Conservation (phyloP, 1,140 invertebrate genomes). For the Drosophila azteca region DNA sequence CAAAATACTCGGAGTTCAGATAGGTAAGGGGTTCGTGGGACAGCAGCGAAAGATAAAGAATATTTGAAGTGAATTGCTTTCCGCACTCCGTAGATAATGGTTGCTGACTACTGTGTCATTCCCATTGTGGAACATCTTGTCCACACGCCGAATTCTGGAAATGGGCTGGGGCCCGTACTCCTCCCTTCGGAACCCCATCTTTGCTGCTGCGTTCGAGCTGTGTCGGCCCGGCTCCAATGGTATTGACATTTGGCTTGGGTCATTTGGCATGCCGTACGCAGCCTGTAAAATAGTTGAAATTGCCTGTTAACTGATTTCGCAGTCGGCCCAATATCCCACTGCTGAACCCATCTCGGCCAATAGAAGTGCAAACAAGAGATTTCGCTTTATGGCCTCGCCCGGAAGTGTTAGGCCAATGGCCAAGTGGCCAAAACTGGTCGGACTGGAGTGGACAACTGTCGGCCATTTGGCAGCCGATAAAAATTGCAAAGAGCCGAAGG, state of each 20-base stretch:
- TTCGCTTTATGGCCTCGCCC: slow-evolving; percentile 58
- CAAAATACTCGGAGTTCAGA: not conserved
- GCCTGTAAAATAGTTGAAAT: slow-evolving; percentile 76
- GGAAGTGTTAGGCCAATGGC: slow-evolving; percentile 64
- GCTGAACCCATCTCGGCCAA: slow-evolving; percentile 17
- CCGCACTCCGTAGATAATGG: not conserved
- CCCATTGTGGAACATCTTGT: too few relatives aligned
- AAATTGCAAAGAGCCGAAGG: slow-evolving; percentile 59
- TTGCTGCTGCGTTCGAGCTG: not conserved
- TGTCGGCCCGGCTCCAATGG: slow-evolving; percentile 49
- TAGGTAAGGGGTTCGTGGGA: not conserved
- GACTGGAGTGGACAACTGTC: slow-evolving; percentile 55
- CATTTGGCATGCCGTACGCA: slow-evolving; percentile 69
- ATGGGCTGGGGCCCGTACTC: not conserved
- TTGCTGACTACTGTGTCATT: too few relatives aligned
- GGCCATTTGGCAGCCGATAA: slow-evolving; percentile 78
- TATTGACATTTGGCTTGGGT: slow-evolving; percentile 75
- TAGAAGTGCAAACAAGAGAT: slow-evolving; percentile 51
- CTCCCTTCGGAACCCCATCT: not conserved
- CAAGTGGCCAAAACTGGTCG: slow-evolving; percentile 37
- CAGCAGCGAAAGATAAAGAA: not conserved
- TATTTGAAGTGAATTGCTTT: slow-evolving; percentile 2
- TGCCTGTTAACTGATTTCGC: slow-evolving; percentile 75
- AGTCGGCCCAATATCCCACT: slow-evolving; percentile 1
- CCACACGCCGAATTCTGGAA: not conserved